Base-by-base conservation (phyloP, 2,797 vertebrate genomes). In the Clamator glandarius region DNA sequence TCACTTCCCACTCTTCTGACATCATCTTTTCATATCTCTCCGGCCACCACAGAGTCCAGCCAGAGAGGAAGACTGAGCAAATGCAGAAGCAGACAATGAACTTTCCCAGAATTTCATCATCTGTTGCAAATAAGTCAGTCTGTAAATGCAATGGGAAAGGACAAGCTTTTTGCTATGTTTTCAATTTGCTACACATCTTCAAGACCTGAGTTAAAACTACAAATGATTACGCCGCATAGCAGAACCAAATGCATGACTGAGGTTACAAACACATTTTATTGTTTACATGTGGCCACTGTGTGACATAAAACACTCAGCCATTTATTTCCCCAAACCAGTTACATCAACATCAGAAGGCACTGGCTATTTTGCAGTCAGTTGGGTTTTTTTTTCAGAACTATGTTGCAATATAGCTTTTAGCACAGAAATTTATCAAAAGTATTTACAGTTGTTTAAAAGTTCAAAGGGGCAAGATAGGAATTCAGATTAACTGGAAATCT, bases 401-500 rank as follows among this genome's bases (percentile, higher is more conserved):
- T 95, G 93, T 93, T 94, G 92, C 84, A 96, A 94, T 80, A 85
- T 29, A 79, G 35, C 94, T 97, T 95, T 95, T 93, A 95, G 78
- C 79, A 70, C 26, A 20, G 84, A 87, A 91, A 94, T 84, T 92
- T 89, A 87, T 94, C 94, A 93, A 50, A 94, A 95, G 64, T 84
- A 92, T 95, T 95, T 95, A 95, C 73, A 89, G 82, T 95, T 79
- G 58, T n/a, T 83, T 96, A 74, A 35, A 88, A 94, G 72, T 95
- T 91, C 93, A 94, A 95, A 90, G 79, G 85, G 78, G 81, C 75
- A 92, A 96, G 94, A 96, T 80, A 89, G 93, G 88, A 96, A 96
- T 95, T 96, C 93, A 95, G 93, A 91, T 96, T 70, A 83, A 94
- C 92, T 81, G 87, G 90, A 95, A 97, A 92, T 64, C 54, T 91